Evolutionary conservation across 2,888 invertebrate species (phyloP), one percentile per base, ranked within the genome.

Genomic region (Tubulanus polymorphus): DNA sequence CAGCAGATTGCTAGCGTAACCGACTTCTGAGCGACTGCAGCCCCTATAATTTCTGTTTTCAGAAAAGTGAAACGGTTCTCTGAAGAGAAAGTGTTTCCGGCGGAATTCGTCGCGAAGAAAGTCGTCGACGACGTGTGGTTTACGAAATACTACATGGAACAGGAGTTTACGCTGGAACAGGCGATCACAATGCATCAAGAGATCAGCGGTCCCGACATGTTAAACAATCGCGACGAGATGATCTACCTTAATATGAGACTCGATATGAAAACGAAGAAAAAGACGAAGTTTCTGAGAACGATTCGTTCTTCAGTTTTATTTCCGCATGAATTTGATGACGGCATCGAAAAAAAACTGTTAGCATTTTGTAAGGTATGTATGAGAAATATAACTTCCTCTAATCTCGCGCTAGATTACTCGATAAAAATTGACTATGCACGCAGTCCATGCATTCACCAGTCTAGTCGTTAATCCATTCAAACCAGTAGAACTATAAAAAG

Each of bases 61-160:
- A 26, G 32, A 37, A 37, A 54, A 18, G 25, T n/a, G n/a, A n/a
- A n/a, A n/a, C n/a, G n/a, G n/a, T n/a, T n/a, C n/a, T n/a, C n/a
- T n/a, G n/a, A n/a, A n/a, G n/a, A n/a, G 32, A 53, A 37, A 23
- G 12, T 46, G 3, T 28, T 54, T 46, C 25, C 52, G 1, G 49
- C 30, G 1, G 54, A 60, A 48, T 59, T 56, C 29, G 26, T 57
- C 30, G 55, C 49, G 0, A 25, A 58, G 20, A 37, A 46, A 18
- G 72, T 74, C 1, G 53, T 59, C 5, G 72, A 74, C 60, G 67
- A 71, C 66, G 69, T 75, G 15, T 75, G 73, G 69, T 60, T 72
- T 2, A 52, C 57, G 3, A 60, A 59, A 20, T 61, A 67, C 48
- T 75, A 69, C 51, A 68, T 71, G 0, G 52, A 54, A 29, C 66